These are phyloP conservation scores for Sphenopsis melanotis DNA, from an alignment of 2,797 vertebrate genomes.

Conservation along the genomic window DNA sequence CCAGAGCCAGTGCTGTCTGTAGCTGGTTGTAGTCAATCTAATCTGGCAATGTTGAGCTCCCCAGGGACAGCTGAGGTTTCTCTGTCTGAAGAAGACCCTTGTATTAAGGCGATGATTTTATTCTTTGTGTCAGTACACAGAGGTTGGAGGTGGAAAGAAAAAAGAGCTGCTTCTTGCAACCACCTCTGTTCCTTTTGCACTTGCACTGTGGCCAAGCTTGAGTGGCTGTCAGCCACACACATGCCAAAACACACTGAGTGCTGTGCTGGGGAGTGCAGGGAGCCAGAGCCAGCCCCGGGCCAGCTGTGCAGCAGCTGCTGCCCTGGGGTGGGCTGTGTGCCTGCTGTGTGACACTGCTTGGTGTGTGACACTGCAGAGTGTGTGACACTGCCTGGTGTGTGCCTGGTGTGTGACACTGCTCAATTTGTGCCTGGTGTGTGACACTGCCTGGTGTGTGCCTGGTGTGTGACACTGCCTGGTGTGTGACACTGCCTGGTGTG, in stretches of 20 bases:
- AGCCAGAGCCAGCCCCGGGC: neutral
- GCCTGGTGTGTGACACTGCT: neutral
- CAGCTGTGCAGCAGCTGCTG: slow-evolving; percentile 29
- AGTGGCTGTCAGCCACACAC: neutral
- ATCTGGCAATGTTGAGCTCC: neutral
- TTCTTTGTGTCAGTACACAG: accelerated
- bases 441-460: neutral
- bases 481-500: neutral
- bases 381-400: no score
- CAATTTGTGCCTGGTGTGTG: neutral
- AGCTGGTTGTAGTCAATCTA: neutral
- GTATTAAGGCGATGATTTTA: neutral
- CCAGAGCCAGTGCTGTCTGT: neutral
- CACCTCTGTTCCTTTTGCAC: neutral
- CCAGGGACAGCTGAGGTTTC: neutral
- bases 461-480: neutral
- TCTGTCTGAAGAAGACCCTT: neutral
- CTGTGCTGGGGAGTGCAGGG: neutral
- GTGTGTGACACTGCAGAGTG: neutral
- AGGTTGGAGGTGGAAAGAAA: neutral
- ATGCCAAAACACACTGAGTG: neutral
- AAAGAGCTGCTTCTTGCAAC: neutral
- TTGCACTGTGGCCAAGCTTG: neutral
- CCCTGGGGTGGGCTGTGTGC: neutral
- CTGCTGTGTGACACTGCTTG: neutral